Evolutionary conservation across 2,888 invertebrate species (phyloP).

Genomic region (Drosophila borealis): DNA sequence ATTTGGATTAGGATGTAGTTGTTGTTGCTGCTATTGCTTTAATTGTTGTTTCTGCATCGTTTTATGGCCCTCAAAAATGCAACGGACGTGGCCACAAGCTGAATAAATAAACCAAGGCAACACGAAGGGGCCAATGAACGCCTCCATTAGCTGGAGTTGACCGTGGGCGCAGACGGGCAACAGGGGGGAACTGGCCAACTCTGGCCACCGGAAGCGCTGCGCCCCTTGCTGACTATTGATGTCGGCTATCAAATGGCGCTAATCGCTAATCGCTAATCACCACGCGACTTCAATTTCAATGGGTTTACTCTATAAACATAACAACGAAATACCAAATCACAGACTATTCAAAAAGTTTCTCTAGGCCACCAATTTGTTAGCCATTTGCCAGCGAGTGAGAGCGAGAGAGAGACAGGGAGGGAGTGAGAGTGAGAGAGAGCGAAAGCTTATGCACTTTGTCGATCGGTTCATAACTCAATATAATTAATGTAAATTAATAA

Average conservation of each 20-base stretch:
- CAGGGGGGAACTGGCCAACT: not conserved
- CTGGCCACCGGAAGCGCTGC: slow-evolving; percentile 52
- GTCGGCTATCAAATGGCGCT: slow-evolving; percentile 65
- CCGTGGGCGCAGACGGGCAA: not conserved
- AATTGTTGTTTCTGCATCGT: slow-evolving; percentile 8
- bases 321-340: slow-evolving; percentile 3
- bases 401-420: not conserved
- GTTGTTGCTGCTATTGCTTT: slow-evolving; percentile 13
- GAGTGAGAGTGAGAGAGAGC: not conserved
- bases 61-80: slow-evolving; percentile 42
- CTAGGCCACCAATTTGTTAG: slow-evolving; percentile 2
- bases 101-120: slow-evolving; percentile 55
- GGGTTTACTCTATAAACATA: slow-evolving; percentile 19
- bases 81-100: slow-evolving; percentile 37
- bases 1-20: slow-evolving; percentile 51
- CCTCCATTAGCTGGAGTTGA: slow-evolving; percentile 1
- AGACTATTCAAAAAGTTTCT: slow-evolving; percentile 23
- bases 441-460: slow-evolving; percentile 11
- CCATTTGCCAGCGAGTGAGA: not conserved
- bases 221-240: slow-evolving; percentile 35
- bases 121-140: slow-evolving; percentile 49
- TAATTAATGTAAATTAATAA: not conserved
- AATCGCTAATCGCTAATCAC: slow-evolving; percentile 65
- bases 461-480: slow-evolving; percentile 16
- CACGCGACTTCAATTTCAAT: slow-evolving; percentile 72